Evolutionary conservation across 2,888 invertebrate genomes (phyloP), one percentile per base, ranked within the genome.

Genomic region (Pyrgus malvae): DNA sequence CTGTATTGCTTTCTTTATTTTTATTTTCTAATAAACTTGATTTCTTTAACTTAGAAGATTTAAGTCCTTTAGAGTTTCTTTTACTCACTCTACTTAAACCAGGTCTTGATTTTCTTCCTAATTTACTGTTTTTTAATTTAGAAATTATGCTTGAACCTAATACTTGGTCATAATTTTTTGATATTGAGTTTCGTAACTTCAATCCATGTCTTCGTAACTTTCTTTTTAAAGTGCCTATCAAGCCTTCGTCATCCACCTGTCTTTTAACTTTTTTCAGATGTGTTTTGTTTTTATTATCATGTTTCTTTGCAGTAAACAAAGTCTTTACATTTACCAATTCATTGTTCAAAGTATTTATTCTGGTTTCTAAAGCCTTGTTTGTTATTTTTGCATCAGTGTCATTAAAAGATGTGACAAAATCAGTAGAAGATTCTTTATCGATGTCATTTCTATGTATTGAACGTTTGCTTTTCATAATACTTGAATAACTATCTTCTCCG

Each of bases 301-400:
- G 59, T 58, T 66, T 23, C 6, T 44, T 25, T 8, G 14, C 6
- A 7, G 25, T 62, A 23, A 76, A 74, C 3, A 70, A 33, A 5
- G 62, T 64, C 7, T 69, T 66, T 25, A 78, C 65, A 41, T 70
- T 72, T 50, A 67, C 67, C 11, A 84, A 72, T 48, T 80, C 74
- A 21, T 66, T 69, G 40, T 80, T 80, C 23, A 84, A 68, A 21
- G 69, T 68, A 9, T 60, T 60, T 6, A 81, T 62, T 59, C 72
- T 69, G 6, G 64, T 67, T 25, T 63, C 65, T 1, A 83, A 64
- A 45, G 65, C 67, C 46, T 63, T 60, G 25, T 69, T 66, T 8
- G 63, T 57, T 4, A 65, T 37, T n/a, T 29, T 59, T 48, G 69
- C 58, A 16, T 33, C 62, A 12, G 68, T 61, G 12, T 63, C 48